Evolutionary conservation across 2,113 vertebrate genomes (phyloP), one percentile per base, ranked within the genome.

Genomic region (Helogale parvula): DNA sequence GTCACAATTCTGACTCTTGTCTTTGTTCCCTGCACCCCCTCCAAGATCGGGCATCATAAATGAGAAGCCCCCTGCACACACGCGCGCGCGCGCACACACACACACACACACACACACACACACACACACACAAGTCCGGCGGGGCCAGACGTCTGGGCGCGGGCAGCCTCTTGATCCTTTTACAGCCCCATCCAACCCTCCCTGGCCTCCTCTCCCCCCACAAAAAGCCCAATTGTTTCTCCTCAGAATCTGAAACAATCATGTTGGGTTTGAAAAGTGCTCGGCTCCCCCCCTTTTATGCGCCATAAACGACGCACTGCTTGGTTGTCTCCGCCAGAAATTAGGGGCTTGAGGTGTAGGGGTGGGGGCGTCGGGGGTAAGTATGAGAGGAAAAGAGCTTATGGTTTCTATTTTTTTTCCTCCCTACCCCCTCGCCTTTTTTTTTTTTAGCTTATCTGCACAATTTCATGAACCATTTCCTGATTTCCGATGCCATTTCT

Each of bases 111-210:
- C 85, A 1, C 81, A 6, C 52, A 5, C 83, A 45, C 82, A 6
- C 85, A 1, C 66, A 9, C n/a, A 10, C 80, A 60, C 68, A 25
- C 45, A 72, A 96, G n/a, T 98, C 90, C 97, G 86, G 94, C 97
- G 97, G 98, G 98, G 98, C 98, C 98, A 99, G 98, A 99, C 98
- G 98, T 99, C 98, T 99, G 99, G 98, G 97, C 96, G 97, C 97
- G 88, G 97, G 98, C 68, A 54, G 98, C 94, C 77, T 98, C 97
- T 98, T 98, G 95, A 99, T 99, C 97, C 98, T 95, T 98, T 99
- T 98, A 98, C 98, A 98, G 97, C 98, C 89, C 88, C 14, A 82
- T 84, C 69, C 77, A 45, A 33, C 60, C n/a, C 54, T 92, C 83
- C 79, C 68, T 31, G 96, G 92, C 92, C 84, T 86, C 95, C 90